Conservation (phyloP, 92 coral and sea anemone genomes). For the Palythoa heliodiscus region DNA sequence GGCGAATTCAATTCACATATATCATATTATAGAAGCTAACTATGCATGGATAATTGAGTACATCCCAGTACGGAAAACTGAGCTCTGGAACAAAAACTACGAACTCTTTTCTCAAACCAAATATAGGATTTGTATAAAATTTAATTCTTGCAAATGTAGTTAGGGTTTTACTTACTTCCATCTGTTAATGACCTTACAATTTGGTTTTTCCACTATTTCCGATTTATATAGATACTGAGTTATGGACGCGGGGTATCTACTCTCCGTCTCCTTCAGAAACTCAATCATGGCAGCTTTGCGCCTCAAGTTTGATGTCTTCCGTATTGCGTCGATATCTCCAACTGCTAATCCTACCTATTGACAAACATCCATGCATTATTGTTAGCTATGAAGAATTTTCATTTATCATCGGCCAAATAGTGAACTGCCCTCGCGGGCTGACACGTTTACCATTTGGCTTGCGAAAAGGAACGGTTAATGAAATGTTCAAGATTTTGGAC, state of each 20-base stretch:
- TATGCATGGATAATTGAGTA: no score
- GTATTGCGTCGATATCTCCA: conserved; percentile 35
- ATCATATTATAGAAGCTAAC: no score
- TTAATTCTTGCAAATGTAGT: not conserved
- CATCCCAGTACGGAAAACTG: no score
- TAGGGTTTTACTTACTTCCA: conserved; percentile 20
- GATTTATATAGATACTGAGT: conserved; percentile 30
- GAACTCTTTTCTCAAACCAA: no score
- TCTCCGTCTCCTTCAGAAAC: conserved; percentile 33
- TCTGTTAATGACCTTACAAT: not conserved
- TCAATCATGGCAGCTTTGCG: conserved; percentile 26
- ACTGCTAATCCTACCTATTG: conserved; percentile 37
- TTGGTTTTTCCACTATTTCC: conserved; percentile 23
- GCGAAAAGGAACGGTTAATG: no score
- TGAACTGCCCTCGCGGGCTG: no score
- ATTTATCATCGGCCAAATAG: no score
- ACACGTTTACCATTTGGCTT: no score
- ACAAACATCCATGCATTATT: not conserved
- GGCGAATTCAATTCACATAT: no score
- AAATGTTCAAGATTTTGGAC: no score
- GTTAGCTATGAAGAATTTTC: not conserved
- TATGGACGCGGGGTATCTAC: conserved; percentile 28
- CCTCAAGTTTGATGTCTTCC: conserved; percentile 27
- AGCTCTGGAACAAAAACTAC: no score
- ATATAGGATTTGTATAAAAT: not conserved